phyloP scores from a whole-genome alignment of 2,797 vertebrate species.

The Chelon auratus region DNA sequence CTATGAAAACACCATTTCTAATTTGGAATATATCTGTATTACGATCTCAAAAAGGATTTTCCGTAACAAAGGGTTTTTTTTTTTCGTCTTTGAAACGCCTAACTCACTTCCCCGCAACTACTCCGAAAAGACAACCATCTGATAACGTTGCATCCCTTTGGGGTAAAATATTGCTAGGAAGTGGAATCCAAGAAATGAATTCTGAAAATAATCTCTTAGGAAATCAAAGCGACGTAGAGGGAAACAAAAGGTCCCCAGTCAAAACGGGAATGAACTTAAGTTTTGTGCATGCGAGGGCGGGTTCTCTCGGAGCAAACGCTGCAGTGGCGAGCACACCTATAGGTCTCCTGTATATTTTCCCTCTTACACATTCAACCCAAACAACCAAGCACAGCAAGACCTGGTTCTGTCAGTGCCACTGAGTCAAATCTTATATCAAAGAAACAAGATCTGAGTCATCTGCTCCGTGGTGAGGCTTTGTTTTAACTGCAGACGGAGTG shows the following conservation, averaged over 20 bases:
- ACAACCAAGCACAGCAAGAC: slow-evolving; percentile 37
- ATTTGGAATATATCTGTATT: slow-evolving; percentile 61
- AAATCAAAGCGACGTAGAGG: slow-evolving; percentile 60
- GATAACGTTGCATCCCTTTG: slow-evolving; percentile 67
- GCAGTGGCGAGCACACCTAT: background rate
- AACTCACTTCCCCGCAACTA: slow-evolving; percentile 60
- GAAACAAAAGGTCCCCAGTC: slow-evolving; percentile 41
- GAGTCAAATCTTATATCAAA: slow-evolving; percentile 72
- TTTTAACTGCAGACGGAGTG: slow-evolving; percentile 70
- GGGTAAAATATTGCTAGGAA: slow-evolving; percentile 64
- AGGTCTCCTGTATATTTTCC: background rate
- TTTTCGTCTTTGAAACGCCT: slow-evolving; percentile 66
- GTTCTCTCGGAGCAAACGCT: slow-evolving; percentile 1
- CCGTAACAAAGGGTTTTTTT: slow-evolving; percentile 50
- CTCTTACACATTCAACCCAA: slow-evolving; percentile 29
- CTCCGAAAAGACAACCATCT: slow-evolving; percentile 69
- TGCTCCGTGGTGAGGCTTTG: slow-evolving; percentile 57
- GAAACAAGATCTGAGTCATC: slow-evolving; percentile 69
- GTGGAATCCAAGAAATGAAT: slow-evolving; percentile 64
- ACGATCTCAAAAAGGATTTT: slow-evolving; percentile 60
- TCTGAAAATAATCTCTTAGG: slow-evolving; percentile 61
- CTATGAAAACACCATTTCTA: slow-evolving; percentile 61
- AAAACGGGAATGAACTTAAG: slow-evolving; percentile 3
- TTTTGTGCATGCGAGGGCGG: slow-evolving; percentile 13
- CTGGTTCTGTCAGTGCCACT: slow-evolving; percentile 73